Evolutionary conservation across 2,113 vertebrate genomes (phyloP).

Genomic region (Rhagologus leucostigma): DNA sequence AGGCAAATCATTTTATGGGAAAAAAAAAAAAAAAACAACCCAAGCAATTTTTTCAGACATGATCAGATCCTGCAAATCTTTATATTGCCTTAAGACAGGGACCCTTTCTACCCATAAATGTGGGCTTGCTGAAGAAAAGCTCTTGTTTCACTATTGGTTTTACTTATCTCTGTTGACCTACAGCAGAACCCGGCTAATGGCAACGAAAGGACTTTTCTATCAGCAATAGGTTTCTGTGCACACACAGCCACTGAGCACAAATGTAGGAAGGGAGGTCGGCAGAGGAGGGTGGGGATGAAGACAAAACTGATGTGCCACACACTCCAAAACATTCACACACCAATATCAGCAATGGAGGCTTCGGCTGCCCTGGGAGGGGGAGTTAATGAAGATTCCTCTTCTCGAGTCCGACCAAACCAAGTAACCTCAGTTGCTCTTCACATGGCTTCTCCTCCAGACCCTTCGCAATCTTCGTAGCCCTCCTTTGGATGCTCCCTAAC

Average conservation of each 20-base stretch:
- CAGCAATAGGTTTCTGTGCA: neutral
- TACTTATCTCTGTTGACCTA: neutral
- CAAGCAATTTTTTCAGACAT: neutral
- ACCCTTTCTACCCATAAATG: neutral
- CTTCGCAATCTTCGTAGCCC: no score
- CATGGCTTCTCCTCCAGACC: neutral
- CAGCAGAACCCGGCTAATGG: neutral
- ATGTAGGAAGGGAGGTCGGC: neutral
- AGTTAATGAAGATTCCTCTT: neutral
- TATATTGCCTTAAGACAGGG: neutral
- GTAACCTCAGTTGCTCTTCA: neutral
- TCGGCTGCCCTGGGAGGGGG: fast-evolving
- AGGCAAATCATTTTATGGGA: neutral
- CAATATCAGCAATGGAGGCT: neutral
- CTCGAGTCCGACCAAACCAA: neutral
- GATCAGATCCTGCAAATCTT: neutral
- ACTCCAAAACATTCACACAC: fast-evolving
- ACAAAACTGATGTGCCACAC: neutral
- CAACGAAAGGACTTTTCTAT: neutral
- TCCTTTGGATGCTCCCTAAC: neutral
- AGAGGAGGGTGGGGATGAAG: neutral
- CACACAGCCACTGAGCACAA: neutral
- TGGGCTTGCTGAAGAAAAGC: neutral
- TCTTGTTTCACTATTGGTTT: neutral
- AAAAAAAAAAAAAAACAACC: fast-evolving